These are phyloP conservation scores for Pterois miles DNA, from an alignment of 2,797 vertebrate species.

Conservation along the genomic window DNA sequence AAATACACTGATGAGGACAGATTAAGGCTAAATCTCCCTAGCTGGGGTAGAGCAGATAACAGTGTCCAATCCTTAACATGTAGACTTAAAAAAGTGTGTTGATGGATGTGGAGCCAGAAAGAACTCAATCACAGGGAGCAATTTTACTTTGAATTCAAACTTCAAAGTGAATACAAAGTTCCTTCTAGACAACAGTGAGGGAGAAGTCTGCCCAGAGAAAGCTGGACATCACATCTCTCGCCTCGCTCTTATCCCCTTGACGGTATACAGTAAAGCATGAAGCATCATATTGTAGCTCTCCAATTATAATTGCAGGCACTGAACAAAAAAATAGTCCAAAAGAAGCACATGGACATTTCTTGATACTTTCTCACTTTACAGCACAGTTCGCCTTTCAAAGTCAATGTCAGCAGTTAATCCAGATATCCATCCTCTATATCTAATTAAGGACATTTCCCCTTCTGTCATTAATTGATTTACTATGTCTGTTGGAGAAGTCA, in stretches of 20 bases:
- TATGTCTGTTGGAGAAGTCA: background rate
- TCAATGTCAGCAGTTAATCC: background rate
- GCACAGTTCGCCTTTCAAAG: background rate
- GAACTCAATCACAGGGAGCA: background rate
- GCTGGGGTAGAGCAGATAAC: background rate
- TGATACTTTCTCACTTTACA: background rate
- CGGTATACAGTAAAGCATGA: background rate
- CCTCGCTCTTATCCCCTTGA: constrained; percentile 1
- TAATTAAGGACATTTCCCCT: background rate
- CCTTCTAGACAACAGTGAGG: background rate
- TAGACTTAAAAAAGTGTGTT: background rate
- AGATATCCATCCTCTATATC: background rate
- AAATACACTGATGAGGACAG: background rate
- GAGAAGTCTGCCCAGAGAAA: background rate
- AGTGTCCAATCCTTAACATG: background rate
- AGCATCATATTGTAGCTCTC: background rate
- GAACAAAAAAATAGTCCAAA: constrained; percentile 3
- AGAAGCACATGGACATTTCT: background rate
- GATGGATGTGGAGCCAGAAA: background rate
- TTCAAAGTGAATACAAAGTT: background rate
- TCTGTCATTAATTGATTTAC: background rate
- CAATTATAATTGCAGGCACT: background rate
- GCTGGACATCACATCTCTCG: background rate
- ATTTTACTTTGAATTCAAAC: background rate
- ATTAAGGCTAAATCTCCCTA: background rate